Conservation (phyloP, 2,888 invertebrate genomes). For the Thera obeliscata region DNA sequence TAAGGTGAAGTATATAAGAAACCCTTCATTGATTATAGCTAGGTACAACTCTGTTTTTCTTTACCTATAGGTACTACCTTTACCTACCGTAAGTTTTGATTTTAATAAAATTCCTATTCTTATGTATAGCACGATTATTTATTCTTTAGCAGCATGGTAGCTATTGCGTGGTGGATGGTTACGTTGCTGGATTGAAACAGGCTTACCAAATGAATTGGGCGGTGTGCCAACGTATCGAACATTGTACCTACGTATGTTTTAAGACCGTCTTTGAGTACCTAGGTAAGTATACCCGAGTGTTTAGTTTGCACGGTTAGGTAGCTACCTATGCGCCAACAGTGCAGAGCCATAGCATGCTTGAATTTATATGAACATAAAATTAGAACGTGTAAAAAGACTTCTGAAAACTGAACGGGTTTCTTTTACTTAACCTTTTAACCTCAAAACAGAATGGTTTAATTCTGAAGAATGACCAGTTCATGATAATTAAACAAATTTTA, state of each 20-base stretch:
- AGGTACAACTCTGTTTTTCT: no score
- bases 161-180: not conserved
- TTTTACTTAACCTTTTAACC: no score
- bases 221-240: slow-evolving; percentile 51
- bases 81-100: no score
- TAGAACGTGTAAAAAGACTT: no score
- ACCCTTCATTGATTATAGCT: no score
- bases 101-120: no score
- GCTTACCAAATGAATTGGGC: slow-evolving; percentile 60
- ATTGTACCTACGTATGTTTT: not conserved
- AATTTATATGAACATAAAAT: not conserved
- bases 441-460: not conserved
- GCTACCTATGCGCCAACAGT: slow-evolving; percentile 15
- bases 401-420: no score
- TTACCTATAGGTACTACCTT: no score
- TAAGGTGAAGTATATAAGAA: no score
- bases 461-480: not conserved
- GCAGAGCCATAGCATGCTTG: not conserved
- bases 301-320: slow-evolving; percentile 6
- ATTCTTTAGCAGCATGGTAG: no score
- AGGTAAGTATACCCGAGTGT: not conserved
- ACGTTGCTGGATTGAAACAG: not conserved
- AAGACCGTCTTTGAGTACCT: slow-evolving; percentile 1
- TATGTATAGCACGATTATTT: no score
- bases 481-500: not conserved